Evolutionary conservation across 2,113 vertebrate species (phyloP), one percentile per base, ranked within the genome.

Genomic region (Oxyura jamaicensis): DNA sequence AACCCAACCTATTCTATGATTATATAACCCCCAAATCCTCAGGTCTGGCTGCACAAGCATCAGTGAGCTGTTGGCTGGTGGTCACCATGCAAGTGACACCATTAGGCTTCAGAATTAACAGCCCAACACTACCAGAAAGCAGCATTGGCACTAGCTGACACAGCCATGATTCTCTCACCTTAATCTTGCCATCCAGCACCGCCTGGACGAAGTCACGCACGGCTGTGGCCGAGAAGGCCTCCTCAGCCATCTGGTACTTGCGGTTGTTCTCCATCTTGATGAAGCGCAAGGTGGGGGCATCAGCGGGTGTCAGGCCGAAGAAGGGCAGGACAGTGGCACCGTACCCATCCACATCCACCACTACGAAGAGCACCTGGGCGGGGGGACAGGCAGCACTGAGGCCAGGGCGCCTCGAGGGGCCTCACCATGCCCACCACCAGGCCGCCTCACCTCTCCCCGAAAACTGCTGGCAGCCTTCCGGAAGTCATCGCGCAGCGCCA

Each of bases 301-400:
- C 98, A 0, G 87, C 71, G 0, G 89, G 87, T 0, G 97, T 97
- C 88, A 99, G 87, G 44, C 98, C 98, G 0, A 99, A 99, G 97
- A 98, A 99, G 17, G 97, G 93, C 56, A 99, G 97, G 83, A 99
- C 98, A 0, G 95, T 60, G 0, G 97, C 96, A 0, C 97, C 97
- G 0, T 97, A 11, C 0, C 92, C 93, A 0, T 28, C 46, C 35
- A 99, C 97, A 0, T 99, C 98, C 48, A 99, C 98, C 35, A 94
- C 71, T 81, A 99, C 96, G 0, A 99, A 99, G 55, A 99, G 97
- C 75, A 99, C 98, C 99, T 99, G 83, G 63, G 25, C 5, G 9
- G 75, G 48, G 31, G 25, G 8, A 29, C 0, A 0, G 29, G 82
- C 11, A 29, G 36, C 23, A 3, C 23, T 72, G 66, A 90, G 42